A percentile compares a stretch with the other conserved stretches of the same genome.
phyloP scores from a whole-genome alignment of 1,140 invertebrate species.

The Papilio dardanus region DNA sequence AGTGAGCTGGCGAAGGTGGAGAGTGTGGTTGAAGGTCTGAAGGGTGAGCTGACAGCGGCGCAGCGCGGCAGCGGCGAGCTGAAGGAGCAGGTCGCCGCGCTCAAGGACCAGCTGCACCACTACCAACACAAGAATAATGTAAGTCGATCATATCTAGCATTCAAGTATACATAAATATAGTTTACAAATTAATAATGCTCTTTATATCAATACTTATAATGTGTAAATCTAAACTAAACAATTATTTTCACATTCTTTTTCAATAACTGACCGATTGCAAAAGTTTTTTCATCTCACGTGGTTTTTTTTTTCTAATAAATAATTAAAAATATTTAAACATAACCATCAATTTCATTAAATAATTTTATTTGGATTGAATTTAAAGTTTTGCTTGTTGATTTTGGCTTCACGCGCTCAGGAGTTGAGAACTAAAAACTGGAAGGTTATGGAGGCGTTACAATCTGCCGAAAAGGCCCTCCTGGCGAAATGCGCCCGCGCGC shows the following conservation, averaged over 20 bases:
- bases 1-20: conserved; percentile 68
- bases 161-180: too few relatives aligned
- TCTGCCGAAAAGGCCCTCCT: conserved; percentile 85
- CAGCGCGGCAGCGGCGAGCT: conserved; percentile 64
- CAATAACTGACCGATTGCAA: too few relatives aligned
- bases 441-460: conserved; percentile 93
- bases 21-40: conserved; percentile 65
- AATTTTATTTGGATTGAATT: conserved; percentile 36
- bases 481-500: conserved; percentile 75
- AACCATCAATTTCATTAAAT: neutral
- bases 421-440: conserved; percentile 93
- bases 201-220: neutral
- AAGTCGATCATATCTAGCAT: conserved; percentile 67
- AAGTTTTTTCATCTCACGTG: neutral
- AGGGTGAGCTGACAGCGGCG: conserved; percentile 63
- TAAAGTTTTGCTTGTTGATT: conserved; percentile 46
- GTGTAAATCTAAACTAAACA: too few relatives aligned
- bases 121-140: conserved; percentile 91
- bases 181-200: too few relatives aligned
- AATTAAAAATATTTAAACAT: neutral
- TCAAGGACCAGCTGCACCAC: conserved; percentile 84
- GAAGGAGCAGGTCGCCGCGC: conserved; percentile 66
- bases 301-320: conserved; percentile 31
- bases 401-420: conserved; percentile 83
- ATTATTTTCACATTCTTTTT: too few relatives aligned